phyloP scores from a whole-genome alignment of 2,797 vertebrate genomes.

The Mormyrus proboscirostris region DNA sequence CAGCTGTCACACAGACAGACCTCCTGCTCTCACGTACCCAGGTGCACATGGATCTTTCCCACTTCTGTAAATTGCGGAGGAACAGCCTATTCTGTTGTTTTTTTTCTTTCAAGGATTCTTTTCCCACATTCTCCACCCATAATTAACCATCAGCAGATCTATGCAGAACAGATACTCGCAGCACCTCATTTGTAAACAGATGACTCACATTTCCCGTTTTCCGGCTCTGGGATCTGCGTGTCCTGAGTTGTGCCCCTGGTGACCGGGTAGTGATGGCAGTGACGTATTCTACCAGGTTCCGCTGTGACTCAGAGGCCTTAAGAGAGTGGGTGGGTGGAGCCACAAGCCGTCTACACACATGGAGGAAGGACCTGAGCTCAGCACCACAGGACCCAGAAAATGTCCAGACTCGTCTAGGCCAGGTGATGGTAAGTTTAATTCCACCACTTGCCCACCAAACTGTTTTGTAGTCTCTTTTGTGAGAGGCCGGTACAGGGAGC shows the following conservation, averaged over 20 bases:
- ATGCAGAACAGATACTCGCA: not conserved
- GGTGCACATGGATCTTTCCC: not conserved
- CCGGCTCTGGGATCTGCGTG: not conserved
- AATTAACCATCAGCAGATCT: not conserved
- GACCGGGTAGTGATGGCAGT: not conserved
- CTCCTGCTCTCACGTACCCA: not conserved
- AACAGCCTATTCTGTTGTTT: not conserved
- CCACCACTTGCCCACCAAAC: not conserved
- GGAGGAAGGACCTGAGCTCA: conserved; percentile 58
- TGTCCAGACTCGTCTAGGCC: conserved; percentile 53
- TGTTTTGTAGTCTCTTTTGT: not conserved
- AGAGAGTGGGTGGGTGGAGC: conserved; percentile 70
- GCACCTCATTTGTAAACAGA: not conserved
- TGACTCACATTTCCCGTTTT: not conserved
- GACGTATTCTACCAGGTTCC: conserved; percentile 60
- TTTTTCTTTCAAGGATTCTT: not conserved
- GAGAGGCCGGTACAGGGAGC: not conserved
- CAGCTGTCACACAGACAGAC: not conserved
- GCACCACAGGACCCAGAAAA: conserved; percentile 57
- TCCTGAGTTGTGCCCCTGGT: not conserved
- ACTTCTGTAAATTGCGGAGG: not conserved
- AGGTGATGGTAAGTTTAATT: conserved; percentile 67
- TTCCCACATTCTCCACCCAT: not conserved
- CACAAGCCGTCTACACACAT: conserved; percentile 59
- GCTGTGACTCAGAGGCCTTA: conserved; percentile 55